Base-by-base conservation (phyloP, 2,113 vertebrate species). In the Equus przewalskii region DNA sequence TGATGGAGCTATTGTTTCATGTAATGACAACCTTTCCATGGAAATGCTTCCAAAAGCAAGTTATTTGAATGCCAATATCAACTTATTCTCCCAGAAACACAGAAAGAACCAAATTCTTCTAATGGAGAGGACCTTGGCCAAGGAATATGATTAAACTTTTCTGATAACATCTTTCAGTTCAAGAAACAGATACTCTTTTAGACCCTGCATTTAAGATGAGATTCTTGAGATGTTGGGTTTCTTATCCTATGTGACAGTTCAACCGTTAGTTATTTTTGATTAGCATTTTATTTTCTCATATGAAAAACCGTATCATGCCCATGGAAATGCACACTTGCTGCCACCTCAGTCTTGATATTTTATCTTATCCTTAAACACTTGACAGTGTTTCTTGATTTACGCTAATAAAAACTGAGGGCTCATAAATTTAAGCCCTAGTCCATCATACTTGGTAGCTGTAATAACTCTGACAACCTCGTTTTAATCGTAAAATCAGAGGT, bases 281-380 rank as follows among this genome's bases (percentile, higher is more conserved):
- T 62, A 95, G 79, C 19, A 18, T 30, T 73, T 91, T 78, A 64
- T 75, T 96, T 54, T 98, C 95, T 76, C 36, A 46, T 79, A 70
- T 30, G 41, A 58, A 85, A 92, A 97, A 85, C 91, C 88, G 46
- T 30, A 76, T 89, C 97, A 97, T 82, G 86, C 89, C 96, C 75
- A 87, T 54, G 85, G 93, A 98, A 97, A 98, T 78, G 65, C 36
- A 98, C 98, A 81, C 81, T 94, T 46, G 70, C 51, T 54, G 60
- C 80, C 49, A 81, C 41, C 65, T 90, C 28, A 78, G 60, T 80
- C 36, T 78, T 67, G 54, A 51, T 70, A 60, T 91, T 95, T 84
- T 62, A 94, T 87, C 76, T 91, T 49, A 72, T 91, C 93, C 49
- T 88, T 87, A 96, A 51, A 90, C 64, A 97, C 70, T 83, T 96